Evolutionary conservation across 1,140 invertebrate species (phyloP).

Genomic region (Drosophila kanapiae): DNA sequence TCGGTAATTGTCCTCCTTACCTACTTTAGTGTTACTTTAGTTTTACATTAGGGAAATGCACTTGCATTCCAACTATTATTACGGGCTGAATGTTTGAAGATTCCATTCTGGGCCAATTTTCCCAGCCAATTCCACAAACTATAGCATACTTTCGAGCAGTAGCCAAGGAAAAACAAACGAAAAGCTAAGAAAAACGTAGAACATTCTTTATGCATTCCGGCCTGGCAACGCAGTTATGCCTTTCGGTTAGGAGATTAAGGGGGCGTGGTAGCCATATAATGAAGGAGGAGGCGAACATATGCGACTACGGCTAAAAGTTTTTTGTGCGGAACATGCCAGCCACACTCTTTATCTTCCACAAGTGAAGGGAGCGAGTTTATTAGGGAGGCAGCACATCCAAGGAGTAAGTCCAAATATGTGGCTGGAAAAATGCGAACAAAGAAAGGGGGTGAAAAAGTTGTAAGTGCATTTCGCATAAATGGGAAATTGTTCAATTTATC

Average conservation of each 20-base stretch:
- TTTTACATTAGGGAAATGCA: not conserved
- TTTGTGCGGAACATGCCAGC: slow-evolving; percentile 55
- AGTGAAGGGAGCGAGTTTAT: slow-evolving; percentile 54
- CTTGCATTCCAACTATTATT: slow-evolving; percentile 12
- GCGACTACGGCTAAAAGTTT: slow-evolving; percentile 33
- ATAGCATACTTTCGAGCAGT: slow-evolving; percentile 35
- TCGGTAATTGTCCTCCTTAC: not conserved
- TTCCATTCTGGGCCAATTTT: slow-evolving; percentile 47
- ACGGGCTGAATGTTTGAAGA: slow-evolving; percentile 1
- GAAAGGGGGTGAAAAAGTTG: slow-evolving; percentile 47
- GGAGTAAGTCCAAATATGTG: slow-evolving; percentile 16
- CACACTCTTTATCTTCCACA: slow-evolving; percentile 60
- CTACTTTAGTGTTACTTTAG: not conserved
- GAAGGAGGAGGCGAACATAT: slow-evolving; percentile 16
- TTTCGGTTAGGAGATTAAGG: slow-evolving; percentile 2
- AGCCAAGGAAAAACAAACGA: slow-evolving; percentile 31
- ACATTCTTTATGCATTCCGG: slow-evolving; percentile 59
- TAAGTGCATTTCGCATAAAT: slow-evolving; percentile 75
- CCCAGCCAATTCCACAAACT: slow-evolving; percentile 49
- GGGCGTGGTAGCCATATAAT: slow-evolving; percentile 49
- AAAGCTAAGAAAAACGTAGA: slow-evolving; percentile 24
- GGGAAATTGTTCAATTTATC: slow-evolving; percentile 78
- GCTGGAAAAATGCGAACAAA: slow-evolving; percentile 4
- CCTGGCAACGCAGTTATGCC: slow-evolving; percentile 42
- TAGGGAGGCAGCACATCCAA: slow-evolving; percentile 39